Conservation (phyloP, 23 tunicate species). For the Pegea sp. region DNA sequence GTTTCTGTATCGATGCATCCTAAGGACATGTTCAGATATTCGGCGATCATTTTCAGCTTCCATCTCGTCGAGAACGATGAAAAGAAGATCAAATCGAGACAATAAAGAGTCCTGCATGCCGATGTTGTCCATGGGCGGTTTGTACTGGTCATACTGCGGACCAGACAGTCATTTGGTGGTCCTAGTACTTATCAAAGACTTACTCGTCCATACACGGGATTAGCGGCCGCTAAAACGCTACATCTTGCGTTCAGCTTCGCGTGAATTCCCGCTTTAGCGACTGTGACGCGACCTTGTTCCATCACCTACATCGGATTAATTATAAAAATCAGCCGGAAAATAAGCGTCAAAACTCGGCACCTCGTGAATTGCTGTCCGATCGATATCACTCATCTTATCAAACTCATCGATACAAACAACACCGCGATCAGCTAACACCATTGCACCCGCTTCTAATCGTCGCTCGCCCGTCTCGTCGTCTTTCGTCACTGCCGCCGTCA, state of each 20-base stretch:
- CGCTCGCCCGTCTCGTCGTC: slow-evolving; percentile 97
- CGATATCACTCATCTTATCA: slow-evolving; percentile 96
- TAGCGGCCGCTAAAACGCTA: slow-evolving; percentile 95
- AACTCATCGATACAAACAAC: slow-evolving; percentile 98
- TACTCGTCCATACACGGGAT: slow-evolving; percentile 89
- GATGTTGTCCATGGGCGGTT: slow-evolving; percentile 97
- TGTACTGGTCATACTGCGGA: slow-evolving; percentile 63
- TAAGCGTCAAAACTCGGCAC: slow-evolving; percentile 15
- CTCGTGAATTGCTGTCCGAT: slow-evolving; percentile 94
- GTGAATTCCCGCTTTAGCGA: slow-evolving; percentile 97
- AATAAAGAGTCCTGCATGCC: slow-evolving; percentile 99
- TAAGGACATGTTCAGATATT: slow-evolving; percentile 70
- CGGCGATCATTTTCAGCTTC: slow-evolving; percentile 91
- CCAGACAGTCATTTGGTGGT: slow-evolving; percentile 1
- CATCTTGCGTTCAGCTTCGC: slow-evolving; percentile 92
- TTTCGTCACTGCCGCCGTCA: slow-evolving; percentile 96
- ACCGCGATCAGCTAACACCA: slow-evolving; percentile 98
- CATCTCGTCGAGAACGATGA: slow-evolving; percentile 88
- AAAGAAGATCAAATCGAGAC: slow-evolving; percentile 91
- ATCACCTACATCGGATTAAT: no score
- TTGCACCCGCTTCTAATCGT: slow-evolving; percentile 95
- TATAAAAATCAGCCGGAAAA: no score
- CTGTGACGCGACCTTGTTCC: slow-evolving; percentile 97
- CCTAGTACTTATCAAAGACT: slow-evolving; percentile 1
- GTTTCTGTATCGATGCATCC: slow-evolving; percentile 80